These are phyloP conservation scores for Melinaea menophilus DNA, from an alignment of 2,888 invertebrate species.

Conservation along the genomic window DNA sequence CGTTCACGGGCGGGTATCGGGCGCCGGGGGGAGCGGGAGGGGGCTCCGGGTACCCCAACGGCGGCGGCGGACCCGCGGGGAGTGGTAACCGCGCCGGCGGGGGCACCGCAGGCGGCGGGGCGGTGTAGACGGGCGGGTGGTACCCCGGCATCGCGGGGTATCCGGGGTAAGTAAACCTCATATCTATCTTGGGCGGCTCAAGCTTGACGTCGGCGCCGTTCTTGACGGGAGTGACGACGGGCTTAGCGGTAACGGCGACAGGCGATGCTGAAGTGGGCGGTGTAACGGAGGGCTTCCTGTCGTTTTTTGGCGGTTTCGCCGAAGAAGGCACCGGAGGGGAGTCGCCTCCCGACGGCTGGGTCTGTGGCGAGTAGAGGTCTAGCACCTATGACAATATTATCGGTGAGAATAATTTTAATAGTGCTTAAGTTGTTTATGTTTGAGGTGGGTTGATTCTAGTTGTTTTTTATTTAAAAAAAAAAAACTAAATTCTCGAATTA, in stretches of 20 bases:
- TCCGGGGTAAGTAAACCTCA: conserved; percentile 53
- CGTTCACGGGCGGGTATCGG: conserved; percentile 55
- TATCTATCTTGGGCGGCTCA: conserved; percentile 58
- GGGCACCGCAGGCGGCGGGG: conserved; percentile 55
- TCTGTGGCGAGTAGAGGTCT: conserved; percentile 91
- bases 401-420: no score
- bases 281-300: conserved; percentile 70
- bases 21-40: conserved; percentile 55
- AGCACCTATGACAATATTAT: conserved; percentile 72
- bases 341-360: conserved; percentile 79
- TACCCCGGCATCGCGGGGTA: conserved; percentile 62
- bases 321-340: conserved; percentile 80
- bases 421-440: no score
- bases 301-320: conserved; percentile 72
- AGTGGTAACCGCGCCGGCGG: conserved; percentile 45
- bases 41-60: conserved; percentile 65
- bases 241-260: conserved; percentile 49
- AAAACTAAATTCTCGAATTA: background rate
- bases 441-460: no score
- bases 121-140: conserved; percentile 59
- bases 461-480: background rate
- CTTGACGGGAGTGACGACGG: conserved; percentile 58
- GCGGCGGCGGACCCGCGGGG: conserved; percentile 40
- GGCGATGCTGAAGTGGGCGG: conserved; percentile 73
- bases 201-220: conserved; percentile 59